Evolutionary conservation across 2,888 invertebrate genomes (phyloP), one percentile per base, ranked within the genome.

Genomic region (Nomada fucata): DNA sequence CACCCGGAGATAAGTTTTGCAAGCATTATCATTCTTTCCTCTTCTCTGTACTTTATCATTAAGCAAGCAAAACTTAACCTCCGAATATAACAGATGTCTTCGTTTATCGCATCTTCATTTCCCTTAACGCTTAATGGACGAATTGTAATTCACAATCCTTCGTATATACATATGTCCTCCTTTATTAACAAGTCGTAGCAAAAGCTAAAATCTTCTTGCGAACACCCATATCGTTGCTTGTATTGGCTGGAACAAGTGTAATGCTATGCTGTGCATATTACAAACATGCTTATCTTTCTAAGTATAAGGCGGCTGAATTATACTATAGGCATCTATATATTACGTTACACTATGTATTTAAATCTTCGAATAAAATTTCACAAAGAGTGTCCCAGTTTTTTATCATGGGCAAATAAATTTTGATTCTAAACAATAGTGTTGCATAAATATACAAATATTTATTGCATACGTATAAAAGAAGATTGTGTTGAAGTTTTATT

Each of bases 41-140:
- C 57, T 52, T 59, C 47, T 47, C 47, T 26, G 7, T 26, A 36
- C 36, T 68, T 63, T 26, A 60, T 52, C 23, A 0, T 36, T 53
- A 4, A 7, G 65, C 44, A 52, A 20, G 29, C 77, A 75, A 84
- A 83, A 76, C 76, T 77, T 47, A 11, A 9, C 60, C 76, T 72
- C 71, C 59, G 50, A 69, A 52, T 72, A 70, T 55, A n/a, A 47
- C 52, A n/a, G 72, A 73, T 60, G 60, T 72, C 76, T n/a, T 53
- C 20, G 0, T 26, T 18, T 1, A 2, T 76, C 79, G 81, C 82
- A 68, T 78, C 68, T 44, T 68, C 75, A 55, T 63, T 61, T 64
- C 26, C 36, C 84, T 86, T 83, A 87, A 79, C 74, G 74, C 53
- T 86, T 87, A 89, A 72, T 89, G 89, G 90, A 90, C 89, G 86